Evolutionary conservation across 2,888 invertebrate species (phyloP), one percentile per base, ranked within the genome.

Genomic region (Ectemnius cavifrons): DNA sequence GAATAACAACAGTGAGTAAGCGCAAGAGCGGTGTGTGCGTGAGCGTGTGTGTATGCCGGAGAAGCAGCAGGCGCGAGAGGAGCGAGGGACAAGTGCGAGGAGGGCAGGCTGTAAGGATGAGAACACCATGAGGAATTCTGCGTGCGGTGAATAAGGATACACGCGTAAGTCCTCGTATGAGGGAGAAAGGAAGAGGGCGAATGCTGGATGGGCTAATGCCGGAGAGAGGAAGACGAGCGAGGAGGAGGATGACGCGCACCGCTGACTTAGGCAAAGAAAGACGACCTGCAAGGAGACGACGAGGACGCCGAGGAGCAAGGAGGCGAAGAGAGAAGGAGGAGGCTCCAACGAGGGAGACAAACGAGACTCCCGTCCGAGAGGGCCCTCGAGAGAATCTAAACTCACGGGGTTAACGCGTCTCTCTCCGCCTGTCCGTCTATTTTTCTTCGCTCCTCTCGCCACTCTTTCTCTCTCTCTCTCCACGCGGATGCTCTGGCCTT

Each of bases 271-370:
- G 56, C 73, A 77, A 63, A 66, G 63, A 58, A 75, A 63, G 8
- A 49, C 23, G 61, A 37, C 6, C 37, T 37, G 37, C 37, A 58
- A 67, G 64, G 63, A 60, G 11, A 52, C 11, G 63, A 47, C 67
- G 67, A 63, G 63, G 75, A 68, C 68, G 65, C 45, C 14, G 59
- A 47, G 27, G 58, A 57, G 37, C 1, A 71, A 79, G 62, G 62
- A 67, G 64, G 67, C 69, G 71, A 71, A 23, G 23, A 23, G 23
- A 23, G 8, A 71, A 79, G 62, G 57, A 67, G 73, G 72, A 67
- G 67, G 57, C 61, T 69, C 71, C 58, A 75, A 82, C 72, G 77
- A 82, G 73, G 71, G 79, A 83, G 82, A 82, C 75, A 81, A 82
- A 80, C 77, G 77, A 78, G 76, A 67, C 68, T 75, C 49, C 73